These are phyloP conservation scores for Grapholita molesta DNA, from an alignment of 1,140 invertebrate genomes.

Conservation along the genomic window DNA sequence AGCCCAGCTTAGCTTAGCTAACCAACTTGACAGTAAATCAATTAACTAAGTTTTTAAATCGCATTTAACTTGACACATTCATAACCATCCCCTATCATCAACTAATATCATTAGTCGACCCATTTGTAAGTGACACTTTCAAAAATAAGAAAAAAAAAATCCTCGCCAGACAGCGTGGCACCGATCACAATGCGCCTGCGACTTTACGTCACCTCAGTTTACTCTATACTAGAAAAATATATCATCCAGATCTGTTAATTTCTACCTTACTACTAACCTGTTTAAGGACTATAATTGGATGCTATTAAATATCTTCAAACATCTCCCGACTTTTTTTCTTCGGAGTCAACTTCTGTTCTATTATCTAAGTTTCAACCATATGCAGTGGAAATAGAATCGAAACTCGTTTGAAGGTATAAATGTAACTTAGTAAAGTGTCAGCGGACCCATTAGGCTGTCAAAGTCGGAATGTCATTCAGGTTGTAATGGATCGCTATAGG, in stretches of 20 bases:
- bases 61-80: constrained; percentile 9
- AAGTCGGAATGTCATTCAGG: constrained; percentile 60
- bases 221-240: constrained; percentile 44
- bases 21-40: background rate
- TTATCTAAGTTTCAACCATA: background rate
- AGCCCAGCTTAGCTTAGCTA: background rate
- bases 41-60: constrained; percentile 13
- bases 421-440: constrained; percentile 34
- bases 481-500: constrained; percentile 63
- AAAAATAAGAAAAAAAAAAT: constrained; percentile 46
- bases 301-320: background rate
- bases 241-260: background rate
- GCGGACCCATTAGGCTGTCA: constrained; percentile 65
- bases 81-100: constrained; percentile 9
- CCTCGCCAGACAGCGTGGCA: constrained; percentile 61
- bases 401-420: background rate
- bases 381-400: background rate
- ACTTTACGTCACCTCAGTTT: constrained; percentile 33
- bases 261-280: background rate
- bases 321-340: background rate
- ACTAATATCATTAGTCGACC: constrained; percentile 50
- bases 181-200: constrained; percentile 41
- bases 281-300: background rate
- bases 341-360: background rate
- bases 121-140: constrained; percentile 36